Evolutionary conservation across 2,113 vertebrate genomes (phyloP).

Genomic region (Morone saxatilis): DNA sequence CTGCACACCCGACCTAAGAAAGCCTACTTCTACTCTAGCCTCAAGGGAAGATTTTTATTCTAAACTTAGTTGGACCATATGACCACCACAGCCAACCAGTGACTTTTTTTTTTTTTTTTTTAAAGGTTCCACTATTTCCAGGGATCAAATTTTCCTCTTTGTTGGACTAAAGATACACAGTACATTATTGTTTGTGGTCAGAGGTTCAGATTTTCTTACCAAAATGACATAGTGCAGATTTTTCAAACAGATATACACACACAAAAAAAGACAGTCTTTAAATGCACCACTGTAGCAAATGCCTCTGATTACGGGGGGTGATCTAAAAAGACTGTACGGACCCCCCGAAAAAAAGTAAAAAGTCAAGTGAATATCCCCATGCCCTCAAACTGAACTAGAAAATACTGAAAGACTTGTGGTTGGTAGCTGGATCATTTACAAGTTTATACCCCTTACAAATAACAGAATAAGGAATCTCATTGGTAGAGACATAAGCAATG

Average conservation of each 20-base stretch:
- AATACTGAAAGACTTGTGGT: conserved; percentile 20
- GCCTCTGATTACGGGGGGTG: conserved; percentile 47
- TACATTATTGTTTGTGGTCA: conserved; percentile 52
- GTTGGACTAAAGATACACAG: conserved; percentile 46
- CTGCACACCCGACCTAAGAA: conserved; percentile 42
- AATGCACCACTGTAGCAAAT: conserved; percentile 70
- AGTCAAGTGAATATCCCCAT: conserved; percentile 38
- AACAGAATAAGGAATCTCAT: conserved; percentile 29
- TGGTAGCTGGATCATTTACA: conserved; percentile 18
- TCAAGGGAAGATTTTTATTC: conserved; percentile 22
- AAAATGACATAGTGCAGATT: conserved; percentile 68
- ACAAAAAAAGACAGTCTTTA: conserved; percentile 47
- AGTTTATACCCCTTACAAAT: conserved; percentile 35
- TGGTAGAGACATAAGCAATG: conserved; percentile 36
- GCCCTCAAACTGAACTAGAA: conserved; percentile 46
- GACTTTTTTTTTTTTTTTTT: conserved; percentile 28
- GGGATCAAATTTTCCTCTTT: conserved; percentile 39
- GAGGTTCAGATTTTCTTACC: conserved; percentile 55
- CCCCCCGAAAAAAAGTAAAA: conserved; percentile 14
- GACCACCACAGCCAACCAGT: conserved; percentile 54
- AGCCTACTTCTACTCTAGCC: conserved; percentile 52
- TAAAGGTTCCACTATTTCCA: conserved; percentile 29
- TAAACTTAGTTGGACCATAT: conserved; percentile 1
- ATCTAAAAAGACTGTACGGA: conserved; percentile 41
- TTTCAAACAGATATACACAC: conserved; percentile 41